Evolutionary conservation across 2,113 vertebrate genomes (phyloP).

Genomic region (Myrmecophaga tridactyla): DNA sequence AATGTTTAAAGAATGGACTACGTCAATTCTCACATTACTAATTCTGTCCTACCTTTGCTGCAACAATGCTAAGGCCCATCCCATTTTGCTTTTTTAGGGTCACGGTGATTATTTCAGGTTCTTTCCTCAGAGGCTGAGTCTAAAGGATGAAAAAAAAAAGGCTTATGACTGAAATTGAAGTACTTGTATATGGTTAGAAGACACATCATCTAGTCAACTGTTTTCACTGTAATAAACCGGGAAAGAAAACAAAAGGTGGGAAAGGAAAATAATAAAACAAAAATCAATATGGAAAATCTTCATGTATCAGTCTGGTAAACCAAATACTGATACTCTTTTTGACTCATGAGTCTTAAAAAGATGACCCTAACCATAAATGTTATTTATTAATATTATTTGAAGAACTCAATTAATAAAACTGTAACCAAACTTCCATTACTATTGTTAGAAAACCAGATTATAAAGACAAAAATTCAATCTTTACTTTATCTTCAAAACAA

Average conservation of each 20-base stretch:
- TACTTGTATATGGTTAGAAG: not conserved
- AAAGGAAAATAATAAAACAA: too few relatives aligned
- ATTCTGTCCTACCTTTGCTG: constrained; percentile 92
- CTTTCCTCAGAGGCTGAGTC: constrained; percentile 94
- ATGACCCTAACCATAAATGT: not conserved
- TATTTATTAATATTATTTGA: not conserved
- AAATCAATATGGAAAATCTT: too few relatives aligned
- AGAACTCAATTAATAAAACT: not conserved
- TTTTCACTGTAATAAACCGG: too few relatives aligned
- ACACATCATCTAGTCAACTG: not conserved
- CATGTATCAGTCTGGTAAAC: not conserved
- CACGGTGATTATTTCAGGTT: constrained; percentile 97
- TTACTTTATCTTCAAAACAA: not conserved
- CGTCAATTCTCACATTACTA: rapidly evolving
- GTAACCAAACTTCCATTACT: not conserved
- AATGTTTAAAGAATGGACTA: rapidly evolving
- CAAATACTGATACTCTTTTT: rapidly evolving
- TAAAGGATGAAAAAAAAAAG: constrained; percentile 14
- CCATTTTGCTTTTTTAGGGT: constrained; percentile 99
- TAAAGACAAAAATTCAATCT: not conserved
- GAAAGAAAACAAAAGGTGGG: not conserved
- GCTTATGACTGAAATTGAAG: not conserved
- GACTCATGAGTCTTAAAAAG: not conserved
- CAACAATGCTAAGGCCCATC: constrained; percentile 99
- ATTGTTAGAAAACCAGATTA: not conserved